Percentiles rank a stretch among this genome's conserved stretches.
Conservation (phyloP, 2,888 invertebrate genomes). For the Chymomyza amoena region DNA sequence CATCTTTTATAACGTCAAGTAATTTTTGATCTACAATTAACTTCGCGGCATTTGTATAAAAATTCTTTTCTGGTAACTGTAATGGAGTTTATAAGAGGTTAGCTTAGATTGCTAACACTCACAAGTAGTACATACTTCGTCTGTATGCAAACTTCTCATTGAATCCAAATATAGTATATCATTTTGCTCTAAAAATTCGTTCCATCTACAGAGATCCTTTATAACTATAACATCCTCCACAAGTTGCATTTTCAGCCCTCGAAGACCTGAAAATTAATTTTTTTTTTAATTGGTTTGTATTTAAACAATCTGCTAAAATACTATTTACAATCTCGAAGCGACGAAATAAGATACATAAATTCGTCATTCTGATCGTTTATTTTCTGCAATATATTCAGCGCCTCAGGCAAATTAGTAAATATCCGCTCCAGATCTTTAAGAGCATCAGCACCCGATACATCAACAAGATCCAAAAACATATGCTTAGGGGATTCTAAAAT, state of each 20-base stretch:
- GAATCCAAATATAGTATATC: slow-evolving; percentile 85
- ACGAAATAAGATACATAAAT: slow-evolving; percentile 86
- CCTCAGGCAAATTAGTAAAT: slow-evolving; percentile 84
- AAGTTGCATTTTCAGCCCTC: slow-evolving; percentile 84
- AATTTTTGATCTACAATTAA: neutral
- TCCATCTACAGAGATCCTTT: too few species aligned
- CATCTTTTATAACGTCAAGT: neutral
- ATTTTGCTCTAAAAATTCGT: slow-evolving; percentile 81
- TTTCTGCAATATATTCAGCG: slow-evolving; percentile 82
- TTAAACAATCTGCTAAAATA: too few species aligned
- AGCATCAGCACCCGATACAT: slow-evolving; percentile 88
- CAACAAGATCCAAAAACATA: slow-evolving; percentile 84
- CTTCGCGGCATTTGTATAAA: slow-evolving; percentile 12
- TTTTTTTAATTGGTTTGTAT: neutral
- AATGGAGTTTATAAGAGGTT: neutral
- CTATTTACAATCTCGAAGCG: slow-evolving; percentile 85
- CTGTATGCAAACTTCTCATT: neutral
- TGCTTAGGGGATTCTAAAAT: slow-evolving; percentile 81
- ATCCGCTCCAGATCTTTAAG: slow-evolving; percentile 87
- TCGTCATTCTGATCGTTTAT: slow-evolving; percentile 81
- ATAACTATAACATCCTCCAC: slow-evolving; percentile 79
- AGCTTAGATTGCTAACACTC: too few species aligned
- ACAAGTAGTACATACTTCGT: neutral
- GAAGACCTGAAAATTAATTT: slow-evolving; percentile 79
- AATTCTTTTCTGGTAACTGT: slow-evolving; percentile 31